A percentile compares a stretch with the other conserved stretches of the same genome.
phyloP scores from a whole-genome alignment of 2,888 invertebrate genomes.

The Macrophya annulata region DNA sequence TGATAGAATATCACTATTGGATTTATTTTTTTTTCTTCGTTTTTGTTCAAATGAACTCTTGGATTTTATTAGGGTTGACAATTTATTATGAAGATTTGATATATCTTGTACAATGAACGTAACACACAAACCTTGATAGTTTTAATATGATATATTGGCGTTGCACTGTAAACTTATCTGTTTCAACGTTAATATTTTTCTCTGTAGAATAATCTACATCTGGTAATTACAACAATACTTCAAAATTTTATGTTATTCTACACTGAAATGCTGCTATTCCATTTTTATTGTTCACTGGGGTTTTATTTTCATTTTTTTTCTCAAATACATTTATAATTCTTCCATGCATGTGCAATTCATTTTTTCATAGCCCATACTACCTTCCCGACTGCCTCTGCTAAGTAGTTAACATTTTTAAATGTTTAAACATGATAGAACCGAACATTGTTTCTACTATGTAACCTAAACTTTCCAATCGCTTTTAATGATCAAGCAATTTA shows the following conservation, averaged over 20 bases:
- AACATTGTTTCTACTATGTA: conserved; percentile 10
- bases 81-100: background rate
- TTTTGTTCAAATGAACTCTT: background rate
- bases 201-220: background rate
- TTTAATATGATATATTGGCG: conserved; percentile 25
- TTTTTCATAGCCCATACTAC: conserved; percentile 30
- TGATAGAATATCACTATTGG: background rate
- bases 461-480: background rate
- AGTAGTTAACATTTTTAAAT: background rate
- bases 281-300: background rate
- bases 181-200: conserved; percentile 38
- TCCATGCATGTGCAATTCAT: conserved; percentile 39
- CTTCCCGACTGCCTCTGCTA: background rate
- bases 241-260: background rate
- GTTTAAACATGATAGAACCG: background rate
- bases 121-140: conserved; percentile 9
- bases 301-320: conserved; percentile 4
- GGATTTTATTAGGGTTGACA: background rate
- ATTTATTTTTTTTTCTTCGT: background rate
- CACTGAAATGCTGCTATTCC: conserved; percentile 9
- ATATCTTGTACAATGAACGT: background rate
- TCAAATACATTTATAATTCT: conserved; percentile 11
- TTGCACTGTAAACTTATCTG: conserved; percentile 35
- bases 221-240: background rate
- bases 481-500: background rate